Percentiles rank a stretch among this genome's conserved stretches.
phyloP scores from a whole-genome alignment of 2,797 vertebrate species.

The Urophycis tenuis region DNA sequence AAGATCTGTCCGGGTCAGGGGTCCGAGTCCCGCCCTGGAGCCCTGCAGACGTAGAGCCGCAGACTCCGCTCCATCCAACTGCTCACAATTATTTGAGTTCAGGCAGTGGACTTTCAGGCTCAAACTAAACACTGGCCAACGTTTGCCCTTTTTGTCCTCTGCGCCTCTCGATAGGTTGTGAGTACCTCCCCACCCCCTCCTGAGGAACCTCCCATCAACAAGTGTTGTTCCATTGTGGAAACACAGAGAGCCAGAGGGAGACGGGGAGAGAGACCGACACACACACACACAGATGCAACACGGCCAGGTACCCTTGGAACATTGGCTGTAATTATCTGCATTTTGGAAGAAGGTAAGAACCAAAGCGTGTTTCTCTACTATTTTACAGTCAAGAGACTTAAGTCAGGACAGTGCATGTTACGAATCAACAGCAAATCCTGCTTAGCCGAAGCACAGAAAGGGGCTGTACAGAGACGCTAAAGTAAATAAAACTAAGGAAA shows the following conservation, averaged over 20 bases:
- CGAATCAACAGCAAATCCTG: background rate
- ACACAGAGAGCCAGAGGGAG: background rate
- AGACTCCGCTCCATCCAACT: background rate
- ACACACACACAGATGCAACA: background rate
- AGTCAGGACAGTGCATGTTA: background rate
- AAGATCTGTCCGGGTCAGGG: background rate
- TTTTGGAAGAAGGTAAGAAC: conserved; percentile 2
- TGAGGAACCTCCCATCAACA: conserved; percentile 3
- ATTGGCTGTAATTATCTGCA: background rate
- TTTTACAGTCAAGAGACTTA: background rate
- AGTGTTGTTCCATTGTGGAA: background rate
- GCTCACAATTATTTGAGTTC: background rate
- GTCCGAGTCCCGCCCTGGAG: no score
- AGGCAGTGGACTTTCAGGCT: background rate
- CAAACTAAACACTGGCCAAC: background rate
- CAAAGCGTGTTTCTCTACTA: background rate
- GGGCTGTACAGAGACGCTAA: background rate
- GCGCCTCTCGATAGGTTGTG: background rate
- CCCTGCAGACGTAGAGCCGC: background rate
- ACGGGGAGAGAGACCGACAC: background rate
- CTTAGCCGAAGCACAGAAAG: background rate
- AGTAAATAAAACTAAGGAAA: background rate
- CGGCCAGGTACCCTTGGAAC: background rate
- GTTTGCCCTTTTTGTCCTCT: background rate
- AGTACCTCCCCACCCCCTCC: background rate